Conservation (phyloP, 2,888 invertebrate species). For the Isotomurus palustris region DNA sequence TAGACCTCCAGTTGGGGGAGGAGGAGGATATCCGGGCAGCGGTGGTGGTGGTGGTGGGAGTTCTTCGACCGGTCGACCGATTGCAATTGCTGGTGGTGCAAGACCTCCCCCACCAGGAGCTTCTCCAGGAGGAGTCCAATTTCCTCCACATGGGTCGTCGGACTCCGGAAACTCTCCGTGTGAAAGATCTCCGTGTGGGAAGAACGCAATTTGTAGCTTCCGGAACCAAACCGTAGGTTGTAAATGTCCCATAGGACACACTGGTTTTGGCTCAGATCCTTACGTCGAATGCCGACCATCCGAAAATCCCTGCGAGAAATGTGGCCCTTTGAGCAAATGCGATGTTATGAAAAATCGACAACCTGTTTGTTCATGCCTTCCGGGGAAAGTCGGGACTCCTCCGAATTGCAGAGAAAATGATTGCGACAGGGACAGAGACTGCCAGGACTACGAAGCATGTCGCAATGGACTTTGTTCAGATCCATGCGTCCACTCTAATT, state of each 20-base stretch:
- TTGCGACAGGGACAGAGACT: conserved; percentile 24
- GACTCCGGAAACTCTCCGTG: conserved; percentile 11
- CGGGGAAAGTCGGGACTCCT: conserved; percentile 26
- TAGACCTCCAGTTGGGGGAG: neutral
- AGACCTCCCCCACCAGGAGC: neutral
- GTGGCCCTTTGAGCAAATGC: conserved; percentile 27
- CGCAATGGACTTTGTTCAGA: conserved; percentile 16
- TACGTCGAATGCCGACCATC: conserved; percentile 26
- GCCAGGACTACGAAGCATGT: conserved; percentile 19
- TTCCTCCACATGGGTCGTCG: neutral
- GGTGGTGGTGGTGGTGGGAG: no score
- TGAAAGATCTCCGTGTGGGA: conserved; percentile 21
- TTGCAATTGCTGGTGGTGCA: no score
- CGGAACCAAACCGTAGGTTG: conserved; percentile 29
- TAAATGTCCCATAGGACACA: conserved; percentile 19
- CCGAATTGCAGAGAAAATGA: conserved; percentile 27
- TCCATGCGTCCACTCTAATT: conserved; percentile 20
- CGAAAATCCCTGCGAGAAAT: conserved; percentile 28
- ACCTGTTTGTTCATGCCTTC: conserved; percentile 26
- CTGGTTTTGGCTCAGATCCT: conserved; percentile 30
- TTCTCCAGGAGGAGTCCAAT: neutral
- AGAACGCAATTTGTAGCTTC: conserved; percentile 21
- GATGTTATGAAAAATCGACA: conserved; percentile 17
- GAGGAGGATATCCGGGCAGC: neutral
- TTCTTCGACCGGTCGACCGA: no score